phyloP scores from a whole-genome alignment of 2,113 vertebrate genomes.

The Mobula birostris region DNA sequence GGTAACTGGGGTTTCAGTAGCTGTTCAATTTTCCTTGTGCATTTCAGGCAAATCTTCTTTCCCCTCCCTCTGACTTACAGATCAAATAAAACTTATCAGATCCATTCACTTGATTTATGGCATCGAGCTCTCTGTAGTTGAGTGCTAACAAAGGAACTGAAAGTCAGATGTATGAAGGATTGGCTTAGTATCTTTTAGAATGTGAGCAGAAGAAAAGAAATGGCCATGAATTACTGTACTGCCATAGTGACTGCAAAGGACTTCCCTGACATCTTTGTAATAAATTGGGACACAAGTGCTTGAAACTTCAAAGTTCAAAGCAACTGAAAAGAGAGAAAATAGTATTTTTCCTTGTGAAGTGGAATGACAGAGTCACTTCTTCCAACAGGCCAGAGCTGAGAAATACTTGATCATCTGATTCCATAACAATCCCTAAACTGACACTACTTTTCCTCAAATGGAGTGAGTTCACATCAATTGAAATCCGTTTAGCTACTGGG shows the following conservation, averaged over 20 bases:
- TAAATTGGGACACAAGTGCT: not conserved
- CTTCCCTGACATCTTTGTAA: not conserved
- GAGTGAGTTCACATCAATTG: not conserved
- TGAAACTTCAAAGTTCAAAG: not conserved
- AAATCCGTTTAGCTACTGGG: not conserved
- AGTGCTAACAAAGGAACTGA: not conserved
- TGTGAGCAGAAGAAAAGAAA: not conserved
- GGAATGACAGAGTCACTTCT: not conserved
- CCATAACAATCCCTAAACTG: not conserved
- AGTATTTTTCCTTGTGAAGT: not conserved
- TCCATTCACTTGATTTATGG: not conserved
- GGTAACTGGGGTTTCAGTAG: conserved; percentile 1
- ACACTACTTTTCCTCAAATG: not conserved
- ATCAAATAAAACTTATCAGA: not conserved
- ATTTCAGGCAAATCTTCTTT: not conserved
- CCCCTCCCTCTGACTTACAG: not conserved
- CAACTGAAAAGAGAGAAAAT: not conserved
- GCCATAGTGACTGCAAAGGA: not conserved
- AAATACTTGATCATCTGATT: not conserved
- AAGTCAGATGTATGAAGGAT: not conserved
- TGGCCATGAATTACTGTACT: not conserved
- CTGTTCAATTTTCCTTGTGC: not conserved
- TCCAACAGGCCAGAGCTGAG: not conserved
- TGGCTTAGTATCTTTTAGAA: not conserved
- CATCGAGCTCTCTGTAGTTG: not conserved